Evolutionary conservation across 2,888 invertebrate genomes (phyloP).

Genomic region (Phlogophora meticulosa): DNA sequence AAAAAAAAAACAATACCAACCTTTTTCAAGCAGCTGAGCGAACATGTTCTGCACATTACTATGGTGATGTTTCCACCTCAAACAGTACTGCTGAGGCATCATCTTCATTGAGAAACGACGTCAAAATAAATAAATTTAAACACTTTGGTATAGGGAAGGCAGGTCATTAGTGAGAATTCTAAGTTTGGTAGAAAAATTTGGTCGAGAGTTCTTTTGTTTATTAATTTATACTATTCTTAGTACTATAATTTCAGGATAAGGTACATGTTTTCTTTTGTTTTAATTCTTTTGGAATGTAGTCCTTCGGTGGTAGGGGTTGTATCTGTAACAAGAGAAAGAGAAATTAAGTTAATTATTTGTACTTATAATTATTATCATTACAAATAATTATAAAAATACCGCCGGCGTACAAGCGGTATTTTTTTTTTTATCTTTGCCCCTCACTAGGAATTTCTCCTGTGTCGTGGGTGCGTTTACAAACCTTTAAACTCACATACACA

Average conservation of each 20-base stretch:
- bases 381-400: too few species aligned
- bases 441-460: too few species aligned
- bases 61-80: constrained; percentile 98
- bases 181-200: constrained; percentile 80
- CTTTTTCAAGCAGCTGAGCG: constrained; percentile 95
- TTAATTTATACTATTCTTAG: constrained; percentile 49
- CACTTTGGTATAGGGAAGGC: constrained; percentile 79
- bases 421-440: too few species aligned
- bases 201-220: constrained; percentile 65
- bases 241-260: constrained; percentile 67
- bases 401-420: too few species aligned
- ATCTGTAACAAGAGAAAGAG: constrained; percentile 70
- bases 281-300: constrained; percentile 74
- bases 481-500: too few species aligned
- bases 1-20: constrained; percentile 69
- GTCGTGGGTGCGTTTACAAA: too few species aligned
- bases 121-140: constrained; percentile 63
- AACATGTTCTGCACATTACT: constrained; percentile 97
- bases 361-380: too few species aligned
- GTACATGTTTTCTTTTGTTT: constrained; percentile 63
- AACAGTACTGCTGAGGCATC: constrained; percentile 97
- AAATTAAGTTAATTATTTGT: neutral
- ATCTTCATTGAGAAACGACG: constrained; percentile 80
- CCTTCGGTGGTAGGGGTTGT: constrained; percentile 68
- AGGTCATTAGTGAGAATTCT: constrained; percentile 68